A percentile compares a stretch with the other conserved stretches of the same genome.
phyloP scores from a whole-genome alignment of 2,113 vertebrate genomes.

The Bos taurus region ARS-UCD2.0 NC_037334.1:47928001-47928500 shows the following conservation, averaged over 20 bases:
- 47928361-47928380: background rate
- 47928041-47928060: background rate
- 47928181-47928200: background rate
- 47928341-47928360: background rate
- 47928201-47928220: background rate
- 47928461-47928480: too few species aligned
- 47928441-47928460: background rate
- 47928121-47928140: conserved; percentile 17
- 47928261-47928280: background rate
- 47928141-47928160: conserved; percentile 14
- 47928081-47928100: conserved; percentile 26
- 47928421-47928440: background rate
- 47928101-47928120: conserved; percentile 28
- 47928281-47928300: background rate
- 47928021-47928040: background rate
- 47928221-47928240: background rate
- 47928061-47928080: background rate
- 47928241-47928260: background rate
- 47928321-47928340: fast-evolving
- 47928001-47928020: background rate
- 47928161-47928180: background rate
- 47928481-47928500: too few species aligned
- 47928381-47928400: background rate
- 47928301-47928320: too few species aligned
- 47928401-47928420: background rate